Conservation (phyloP, 2,113 vertebrate species). For the Balaeniceps rex region DNA sequence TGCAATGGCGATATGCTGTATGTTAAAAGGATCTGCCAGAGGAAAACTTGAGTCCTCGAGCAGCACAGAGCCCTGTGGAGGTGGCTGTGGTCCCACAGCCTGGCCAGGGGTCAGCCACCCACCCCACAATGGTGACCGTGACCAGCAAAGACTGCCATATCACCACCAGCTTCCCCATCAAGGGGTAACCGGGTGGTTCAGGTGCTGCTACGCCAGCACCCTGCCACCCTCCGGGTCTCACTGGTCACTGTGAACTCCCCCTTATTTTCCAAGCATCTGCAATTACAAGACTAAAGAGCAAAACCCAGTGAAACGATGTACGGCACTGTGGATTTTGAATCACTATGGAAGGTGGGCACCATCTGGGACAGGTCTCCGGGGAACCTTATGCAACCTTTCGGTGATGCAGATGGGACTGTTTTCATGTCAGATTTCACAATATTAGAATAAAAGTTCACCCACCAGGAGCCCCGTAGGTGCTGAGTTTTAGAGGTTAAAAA, state of each 20-base stretch:
- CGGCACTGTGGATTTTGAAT: not conserved
- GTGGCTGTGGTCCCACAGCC: fast-evolving
- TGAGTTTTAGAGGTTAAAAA: not conserved
- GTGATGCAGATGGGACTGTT: not conserved
- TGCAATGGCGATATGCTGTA: no score
- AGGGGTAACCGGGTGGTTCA: not conserved
- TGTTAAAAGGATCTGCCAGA: not conserved
- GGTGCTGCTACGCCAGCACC: not conserved
- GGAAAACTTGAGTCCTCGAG: not conserved
- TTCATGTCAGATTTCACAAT: not conserved
- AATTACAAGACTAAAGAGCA: not conserved
- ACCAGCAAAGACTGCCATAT: not conserved
- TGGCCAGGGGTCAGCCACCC: no score
- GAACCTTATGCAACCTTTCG: not conserved
- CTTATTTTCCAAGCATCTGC: not conserved
- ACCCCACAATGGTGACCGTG: fast-evolving
- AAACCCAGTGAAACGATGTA: not conserved
- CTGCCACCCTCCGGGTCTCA: not conserved
- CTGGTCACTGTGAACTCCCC: not conserved
- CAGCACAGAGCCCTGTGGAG: not conserved
- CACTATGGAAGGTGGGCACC: not conserved
- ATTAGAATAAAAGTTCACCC: not conserved
- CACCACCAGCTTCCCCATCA: not conserved
- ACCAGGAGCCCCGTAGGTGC: not conserved
- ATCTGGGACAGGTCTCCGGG: not conserved